These are phyloP conservation scores for Apodemus speciosus DNA, from an alignment of 2,113 vertebrate genomes.

Conservation along the genomic window DNA sequence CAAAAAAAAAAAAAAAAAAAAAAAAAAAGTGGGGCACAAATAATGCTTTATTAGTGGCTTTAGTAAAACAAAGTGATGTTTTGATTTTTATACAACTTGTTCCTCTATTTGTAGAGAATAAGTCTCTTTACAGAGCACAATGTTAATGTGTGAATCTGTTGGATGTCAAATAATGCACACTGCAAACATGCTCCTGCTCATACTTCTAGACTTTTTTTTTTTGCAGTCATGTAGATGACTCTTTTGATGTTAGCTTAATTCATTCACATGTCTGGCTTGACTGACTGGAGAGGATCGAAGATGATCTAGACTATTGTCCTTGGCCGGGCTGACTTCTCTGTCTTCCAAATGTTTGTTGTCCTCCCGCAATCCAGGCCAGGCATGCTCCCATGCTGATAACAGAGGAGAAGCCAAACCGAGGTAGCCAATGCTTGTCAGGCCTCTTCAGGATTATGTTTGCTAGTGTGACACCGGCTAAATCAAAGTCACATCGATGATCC, in stretches of 20 bases:
- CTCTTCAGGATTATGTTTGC: neutral
- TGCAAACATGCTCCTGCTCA: neutral
- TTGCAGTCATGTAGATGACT: no score
- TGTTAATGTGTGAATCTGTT: neutral
- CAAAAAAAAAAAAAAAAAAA: no score
- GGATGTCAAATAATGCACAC: neutral
- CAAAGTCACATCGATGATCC: neutral
- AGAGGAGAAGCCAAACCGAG: neutral
- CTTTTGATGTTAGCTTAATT: neutral
- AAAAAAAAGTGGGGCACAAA: neutral
- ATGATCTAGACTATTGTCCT: neutral
- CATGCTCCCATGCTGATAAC: neutral
- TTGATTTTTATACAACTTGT: neutral
- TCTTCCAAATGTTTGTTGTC: neutral
- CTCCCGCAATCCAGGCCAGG: neutral
- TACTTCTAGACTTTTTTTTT: rapidly evolving
- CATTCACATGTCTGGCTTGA: neutral
- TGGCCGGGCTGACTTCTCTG: neutral
- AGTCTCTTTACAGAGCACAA: neutral
- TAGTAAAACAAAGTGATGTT: neutral
- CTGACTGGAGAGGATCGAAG: neutral
- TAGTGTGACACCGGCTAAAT: neutral
- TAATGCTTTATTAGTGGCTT: slow-evolving; percentile 21
- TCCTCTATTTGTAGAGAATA: neutral
- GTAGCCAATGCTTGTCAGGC: neutral